phyloP scores from a whole-genome alignment of 2,113 vertebrate genomes.

The Carettochelys insculpta region DNA sequence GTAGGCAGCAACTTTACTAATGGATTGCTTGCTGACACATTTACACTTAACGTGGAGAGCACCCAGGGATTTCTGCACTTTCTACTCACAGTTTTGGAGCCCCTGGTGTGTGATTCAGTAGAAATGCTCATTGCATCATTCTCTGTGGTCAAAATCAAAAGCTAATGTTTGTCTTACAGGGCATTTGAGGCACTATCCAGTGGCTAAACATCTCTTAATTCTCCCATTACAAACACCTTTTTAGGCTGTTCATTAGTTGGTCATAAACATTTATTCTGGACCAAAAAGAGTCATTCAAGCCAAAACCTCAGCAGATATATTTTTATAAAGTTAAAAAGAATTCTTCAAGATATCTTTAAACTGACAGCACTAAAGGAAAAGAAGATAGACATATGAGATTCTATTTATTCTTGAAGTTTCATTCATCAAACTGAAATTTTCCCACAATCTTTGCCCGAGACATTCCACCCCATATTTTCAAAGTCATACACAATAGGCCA shows the following conservation, averaged over 20 bases:
- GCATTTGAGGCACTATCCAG: neutral
- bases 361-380: neutral
- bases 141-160: conserved; percentile 15
- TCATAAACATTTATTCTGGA: conserved; percentile 5
- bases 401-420: neutral
- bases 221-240: neutral
- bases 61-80: neutral
- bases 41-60: neutral
- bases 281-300: neutral
- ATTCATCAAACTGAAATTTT: neutral
- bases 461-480: neutral
- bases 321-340: conserved; percentile 15
- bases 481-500: neutral
- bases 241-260: neutral
- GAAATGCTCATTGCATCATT: neutral
- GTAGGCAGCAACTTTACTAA: neutral
- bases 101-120: neutral
- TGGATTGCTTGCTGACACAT: neutral
- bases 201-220: neutral
- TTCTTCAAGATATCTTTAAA: neutral
- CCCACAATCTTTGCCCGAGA: neutral
- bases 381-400: neutral
- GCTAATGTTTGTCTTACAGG: neutral
- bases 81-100: neutral
- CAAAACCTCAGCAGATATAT: neutral